Conservation (phyloP, 2,888 invertebrate genomes). For the Callimorpha dominula region DNA sequence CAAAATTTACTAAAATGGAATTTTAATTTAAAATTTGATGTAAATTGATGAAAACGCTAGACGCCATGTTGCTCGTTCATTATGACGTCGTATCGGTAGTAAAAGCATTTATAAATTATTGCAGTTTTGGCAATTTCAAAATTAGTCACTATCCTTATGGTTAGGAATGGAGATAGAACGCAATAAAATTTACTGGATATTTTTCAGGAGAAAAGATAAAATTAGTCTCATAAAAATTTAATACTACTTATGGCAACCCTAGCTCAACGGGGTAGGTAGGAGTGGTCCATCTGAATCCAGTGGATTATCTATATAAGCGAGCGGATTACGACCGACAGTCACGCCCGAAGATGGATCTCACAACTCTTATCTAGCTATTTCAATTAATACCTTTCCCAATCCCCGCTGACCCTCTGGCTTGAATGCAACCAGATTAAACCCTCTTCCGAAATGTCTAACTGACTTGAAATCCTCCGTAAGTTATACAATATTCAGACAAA, state of each 20-base stretch:
- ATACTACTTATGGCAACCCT: slow-evolving; percentile 2
- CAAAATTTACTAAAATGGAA: too few species aligned
- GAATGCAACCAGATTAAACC: slow-evolving; percentile 47
- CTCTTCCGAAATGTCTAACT: slow-evolving; percentile 41
- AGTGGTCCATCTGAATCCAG: slow-evolving; percentile 43
- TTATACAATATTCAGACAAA: slow-evolving; percentile 22
- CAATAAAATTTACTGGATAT: neutral
- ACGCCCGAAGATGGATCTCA: slow-evolving; percentile 46
- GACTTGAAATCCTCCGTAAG: slow-evolving; percentile 21
- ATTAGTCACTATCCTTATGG: too few species aligned
- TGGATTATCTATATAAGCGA: slow-evolving; percentile 55
- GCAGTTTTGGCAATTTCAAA: too few species aligned
- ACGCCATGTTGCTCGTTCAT: too few species aligned
- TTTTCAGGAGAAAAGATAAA: neutral
- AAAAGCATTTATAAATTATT: too few species aligned
- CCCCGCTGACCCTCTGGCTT: slow-evolving; percentile 30
- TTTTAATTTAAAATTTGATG: too few species aligned
- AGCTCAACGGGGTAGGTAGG: slow-evolving; percentile 26
- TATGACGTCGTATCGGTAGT: too few species aligned
- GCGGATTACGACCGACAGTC: slow-evolving; percentile 52
- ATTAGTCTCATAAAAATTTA: neutral
- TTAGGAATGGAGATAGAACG: too few species aligned
- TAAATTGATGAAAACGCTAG: too few species aligned
- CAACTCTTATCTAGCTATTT: slow-evolving; percentile 53
- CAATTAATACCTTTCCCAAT: slow-evolving; percentile 51